phyloP scores from a whole-genome alignment of 1,140 invertebrate species.

The Tenebrio molitor region DNA sequence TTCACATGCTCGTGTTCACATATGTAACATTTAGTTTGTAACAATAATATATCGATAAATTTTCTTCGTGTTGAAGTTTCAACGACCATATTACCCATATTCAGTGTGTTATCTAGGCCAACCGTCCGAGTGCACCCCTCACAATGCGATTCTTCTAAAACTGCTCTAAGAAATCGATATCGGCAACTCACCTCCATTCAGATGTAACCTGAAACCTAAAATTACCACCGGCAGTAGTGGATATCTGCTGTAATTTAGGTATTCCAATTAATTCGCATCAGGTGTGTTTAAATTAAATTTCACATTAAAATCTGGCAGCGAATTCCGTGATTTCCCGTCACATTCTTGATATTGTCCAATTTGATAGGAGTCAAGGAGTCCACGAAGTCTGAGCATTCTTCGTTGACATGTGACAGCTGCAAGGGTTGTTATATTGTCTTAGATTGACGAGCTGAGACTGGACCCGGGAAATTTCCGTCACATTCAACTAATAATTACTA shows the following conservation, averaged over 20 bases:
- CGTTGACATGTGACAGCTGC: constrained; percentile 56
- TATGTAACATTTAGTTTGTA: constrained; percentile 7
- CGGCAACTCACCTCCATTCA: neutral
- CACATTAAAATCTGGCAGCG: constrained; percentile 48
- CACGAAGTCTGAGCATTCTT: constrained; percentile 53
- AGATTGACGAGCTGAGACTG: constrained; percentile 40
- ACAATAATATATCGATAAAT: no score
- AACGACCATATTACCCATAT: constrained; percentile 1
- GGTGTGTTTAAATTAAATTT: constrained; percentile 42
- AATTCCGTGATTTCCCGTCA: constrained; percentile 47
- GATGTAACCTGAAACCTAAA: neutral
- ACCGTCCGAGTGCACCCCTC: neutral
- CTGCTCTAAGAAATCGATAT: neutral
- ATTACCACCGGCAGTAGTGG: neutral
- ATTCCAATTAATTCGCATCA: constrained; percentile 15
- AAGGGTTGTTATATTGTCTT: constrained; percentile 55
- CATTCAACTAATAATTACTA: constrained; percentile 14
- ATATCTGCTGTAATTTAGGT: neutral
- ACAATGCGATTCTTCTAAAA: no score
- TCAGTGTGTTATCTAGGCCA: constrained; percentile 5
- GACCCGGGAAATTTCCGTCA: constrained; percentile 39
- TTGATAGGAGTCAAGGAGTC: constrained; percentile 51
- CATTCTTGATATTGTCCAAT: constrained; percentile 59
- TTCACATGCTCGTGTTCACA: constrained; percentile 13
- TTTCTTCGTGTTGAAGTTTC: no score